Base-by-base conservation (phyloP, 1,140 invertebrate species). In the Tribolium madens region DNA sequence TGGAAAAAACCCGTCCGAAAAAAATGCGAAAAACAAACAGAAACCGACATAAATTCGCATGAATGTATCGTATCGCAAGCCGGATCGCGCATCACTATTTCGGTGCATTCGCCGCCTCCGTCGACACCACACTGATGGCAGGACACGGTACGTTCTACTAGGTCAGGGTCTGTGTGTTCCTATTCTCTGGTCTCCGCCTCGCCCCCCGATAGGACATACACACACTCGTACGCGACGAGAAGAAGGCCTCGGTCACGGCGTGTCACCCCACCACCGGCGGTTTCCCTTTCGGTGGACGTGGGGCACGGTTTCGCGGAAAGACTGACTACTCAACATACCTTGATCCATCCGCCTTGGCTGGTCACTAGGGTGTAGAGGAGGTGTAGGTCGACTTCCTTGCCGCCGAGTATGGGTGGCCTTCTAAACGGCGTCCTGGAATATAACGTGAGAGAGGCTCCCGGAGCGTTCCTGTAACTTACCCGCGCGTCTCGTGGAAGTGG, bases 341-440 rank as follows among this genome's bases (percentile, higher is more conserved):
- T 97, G 81, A 96, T 91, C 91, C 96, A 95, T 84, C 97, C 97
- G 82, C 96, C 96, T 83, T 94, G 90, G 68, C 92, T 92, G 76
- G 94, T 97, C n/a, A 98, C 96, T 82, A 96, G 90, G 78, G 91
- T 91, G 86, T 98, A 98, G 64, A 98, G 90, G 52, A 94, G 90
- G 87, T 95, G 97, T 60, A 98, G 89, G 89, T 98, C 96, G 83
- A 98, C 91, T 86, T 96, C 93, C 80, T 93, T 91, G 42, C 96
- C 96, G 87, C 93, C 95, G 75, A 98, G 92, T 86, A 92, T 91
- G 64, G 96, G 96, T 69, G 89, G 85, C 82, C 91, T 90, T 79
- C 91, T 90, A 84, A 95, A 92, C 46, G 93, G 88, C 42, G 94
- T 95, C 81, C 94, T 96, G 88, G 42, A 89, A 90, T 33, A 79